Conservation (phyloP, 2,888 invertebrate genomes). For the Lithophane socia region DNA sequence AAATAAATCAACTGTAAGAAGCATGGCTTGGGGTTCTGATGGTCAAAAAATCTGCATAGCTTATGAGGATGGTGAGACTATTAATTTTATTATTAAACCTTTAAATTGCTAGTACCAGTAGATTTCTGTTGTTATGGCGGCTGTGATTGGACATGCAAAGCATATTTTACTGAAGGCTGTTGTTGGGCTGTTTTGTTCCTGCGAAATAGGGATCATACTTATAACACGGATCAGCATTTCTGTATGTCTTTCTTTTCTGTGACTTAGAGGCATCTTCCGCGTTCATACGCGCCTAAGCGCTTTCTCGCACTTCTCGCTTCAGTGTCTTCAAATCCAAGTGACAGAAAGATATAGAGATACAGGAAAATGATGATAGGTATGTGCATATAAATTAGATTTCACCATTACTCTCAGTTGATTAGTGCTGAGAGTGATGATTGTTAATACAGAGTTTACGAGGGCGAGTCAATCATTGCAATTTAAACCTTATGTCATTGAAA, state of each 20-base stretch:
- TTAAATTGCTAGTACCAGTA: neutral
- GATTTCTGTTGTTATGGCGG: neutral
- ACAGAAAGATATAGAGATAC: neutral
- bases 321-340: neutral
- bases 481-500: neutral
- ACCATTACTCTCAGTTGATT: neutral
- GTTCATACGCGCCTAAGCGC: neutral
- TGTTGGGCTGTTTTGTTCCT: neutral
- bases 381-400: neutral
- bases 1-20: constrained; percentile 98
- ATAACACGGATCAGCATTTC: neutral
- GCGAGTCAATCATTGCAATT: neutral
- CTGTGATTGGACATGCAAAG: neutral
- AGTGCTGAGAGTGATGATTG: neutral
- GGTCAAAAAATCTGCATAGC: constrained; percentile 99
- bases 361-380: neutral
- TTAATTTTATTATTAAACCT: neutral
- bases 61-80: constrained; percentile 96
- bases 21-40: constrained; percentile 99
- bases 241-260: neutral
- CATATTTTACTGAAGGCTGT: neutral
- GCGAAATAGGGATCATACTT: neutral
- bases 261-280: neutral
- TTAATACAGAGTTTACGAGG: neutral
- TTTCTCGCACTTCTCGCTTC: neutral